Conservation (phyloP, 2,888 invertebrate genomes). For the Oscheius sp. region DNA sequence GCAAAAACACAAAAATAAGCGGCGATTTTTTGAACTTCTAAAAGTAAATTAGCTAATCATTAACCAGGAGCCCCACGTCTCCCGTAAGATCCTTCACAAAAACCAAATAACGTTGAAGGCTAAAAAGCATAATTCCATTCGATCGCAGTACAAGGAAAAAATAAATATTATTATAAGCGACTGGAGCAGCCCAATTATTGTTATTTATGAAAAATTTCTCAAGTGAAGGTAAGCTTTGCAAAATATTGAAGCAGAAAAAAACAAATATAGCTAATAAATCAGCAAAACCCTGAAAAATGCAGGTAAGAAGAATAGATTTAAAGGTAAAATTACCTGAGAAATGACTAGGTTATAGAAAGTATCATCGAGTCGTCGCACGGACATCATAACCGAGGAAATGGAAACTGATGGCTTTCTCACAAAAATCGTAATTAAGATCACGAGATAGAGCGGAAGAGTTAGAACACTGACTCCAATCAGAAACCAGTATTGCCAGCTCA, state of each 20-base stretch:
- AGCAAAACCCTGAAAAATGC: neutral
- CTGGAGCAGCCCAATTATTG: constrained; percentile 5
- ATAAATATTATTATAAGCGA: constrained; percentile 14
- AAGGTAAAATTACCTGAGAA: neutral
- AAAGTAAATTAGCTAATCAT: neutral
- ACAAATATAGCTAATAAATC: neutral
- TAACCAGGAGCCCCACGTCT: neutral
- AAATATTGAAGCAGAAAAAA: neutral
- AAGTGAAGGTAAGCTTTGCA: neutral
- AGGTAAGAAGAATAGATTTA: neutral
- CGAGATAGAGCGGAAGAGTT: neutral
- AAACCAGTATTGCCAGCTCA: constrained; percentile 19
- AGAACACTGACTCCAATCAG: neutral
- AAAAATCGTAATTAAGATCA: neutral
- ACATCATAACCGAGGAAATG: neutral
- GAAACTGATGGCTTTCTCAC: constrained; percentile 7
- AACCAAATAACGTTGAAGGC: constrained; percentile 12
- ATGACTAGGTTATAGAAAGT: constrained; percentile 6
- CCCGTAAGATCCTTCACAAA: constrained; percentile 4
- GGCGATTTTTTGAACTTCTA: constrained; percentile 7
- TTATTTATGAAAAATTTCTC: neutral
- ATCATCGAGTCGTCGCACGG: neutral
- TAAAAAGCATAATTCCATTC: constrained; percentile 15
- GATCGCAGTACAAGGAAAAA: constrained; percentile 6
- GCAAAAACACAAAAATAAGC: neutral